A percentile compares a stretch with the other conserved stretches of the same genome.
Evolutionary conservation across 2,113 vertebrate genomes (phyloP).

Genomic region (Acrocephalus kingi): DNA sequence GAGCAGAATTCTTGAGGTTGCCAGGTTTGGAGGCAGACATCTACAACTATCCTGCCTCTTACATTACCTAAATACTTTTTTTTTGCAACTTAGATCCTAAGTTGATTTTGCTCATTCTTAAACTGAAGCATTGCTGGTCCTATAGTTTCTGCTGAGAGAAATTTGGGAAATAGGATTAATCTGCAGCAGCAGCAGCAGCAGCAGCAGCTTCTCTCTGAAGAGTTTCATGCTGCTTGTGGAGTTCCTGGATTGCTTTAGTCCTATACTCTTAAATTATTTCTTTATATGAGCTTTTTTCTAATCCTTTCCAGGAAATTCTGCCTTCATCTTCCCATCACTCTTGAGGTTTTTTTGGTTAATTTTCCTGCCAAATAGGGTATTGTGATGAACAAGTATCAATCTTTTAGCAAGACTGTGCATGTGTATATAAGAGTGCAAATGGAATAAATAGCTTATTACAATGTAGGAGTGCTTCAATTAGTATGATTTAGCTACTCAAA

Average conservation of each 20-base stretch:
- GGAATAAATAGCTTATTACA: neutral
- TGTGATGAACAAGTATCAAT: neutral
- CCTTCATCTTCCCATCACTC: neutral
- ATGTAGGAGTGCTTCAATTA: neutral
- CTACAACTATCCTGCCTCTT: neutral
- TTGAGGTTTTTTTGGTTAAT: neutral
- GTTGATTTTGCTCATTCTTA: neutral
- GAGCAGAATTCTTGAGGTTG: neutral
- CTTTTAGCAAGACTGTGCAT: neutral
- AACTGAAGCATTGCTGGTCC: neutral
- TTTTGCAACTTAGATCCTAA: neutral
- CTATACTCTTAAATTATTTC: neutral
- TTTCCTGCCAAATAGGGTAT: neutral
- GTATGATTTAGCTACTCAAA: neutral
- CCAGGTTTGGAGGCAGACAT: neutral
- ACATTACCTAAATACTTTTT: neutral
- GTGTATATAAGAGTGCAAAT: neutral
- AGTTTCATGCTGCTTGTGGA: neutral
- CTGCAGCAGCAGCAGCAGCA: neutral
- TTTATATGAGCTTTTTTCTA: neutral
- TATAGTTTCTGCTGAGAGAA: neutral
- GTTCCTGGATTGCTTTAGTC: neutral
- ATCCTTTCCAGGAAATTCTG: neutral
- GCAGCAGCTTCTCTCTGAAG: neutral
- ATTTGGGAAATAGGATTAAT: neutral